phyloP scores from a whole-genome alignment of 2,888 invertebrate species.

The Protodeltote pygarga region DNA sequence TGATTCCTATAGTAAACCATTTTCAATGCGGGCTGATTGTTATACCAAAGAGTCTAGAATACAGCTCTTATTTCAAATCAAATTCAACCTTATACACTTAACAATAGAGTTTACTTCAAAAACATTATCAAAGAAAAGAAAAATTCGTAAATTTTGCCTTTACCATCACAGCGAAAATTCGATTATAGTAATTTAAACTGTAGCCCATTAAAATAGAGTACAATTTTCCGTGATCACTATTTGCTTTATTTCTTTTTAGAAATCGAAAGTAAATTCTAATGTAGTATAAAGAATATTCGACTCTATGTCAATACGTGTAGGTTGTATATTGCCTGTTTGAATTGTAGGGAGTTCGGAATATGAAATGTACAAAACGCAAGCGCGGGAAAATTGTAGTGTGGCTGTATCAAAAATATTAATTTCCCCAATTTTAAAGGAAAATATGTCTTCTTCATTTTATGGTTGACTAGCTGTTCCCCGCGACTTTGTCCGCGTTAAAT shows the following conservation, averaged over 20 bases:
- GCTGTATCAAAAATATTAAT: background rate
- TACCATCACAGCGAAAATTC: slow-evolving; percentile 2
- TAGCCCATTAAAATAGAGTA: rapidly evolving
- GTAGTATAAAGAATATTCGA: background rate
- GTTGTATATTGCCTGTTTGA: slow-evolving; percentile 18
- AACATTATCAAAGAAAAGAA: too few relatives aligned
- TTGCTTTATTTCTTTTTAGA: slow-evolving; percentile 4
- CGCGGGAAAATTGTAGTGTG: slow-evolving; percentile 42
- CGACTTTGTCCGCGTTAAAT: background rate
- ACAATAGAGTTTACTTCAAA: rapidly evolving
- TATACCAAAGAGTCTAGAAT: background rate
- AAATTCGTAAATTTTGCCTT: slow-evolving; percentile 17
- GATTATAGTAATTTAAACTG: background rate
- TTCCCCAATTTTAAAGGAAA: background rate
- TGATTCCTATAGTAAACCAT: background rate
- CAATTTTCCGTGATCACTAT: background rate
- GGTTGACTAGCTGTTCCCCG: background rate
- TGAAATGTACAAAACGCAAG: slow-evolving; percentile 48
- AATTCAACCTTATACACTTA: background rate
- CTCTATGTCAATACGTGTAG: background rate
- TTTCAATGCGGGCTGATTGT: background rate
- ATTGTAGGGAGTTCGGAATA: slow-evolving; percentile 48
- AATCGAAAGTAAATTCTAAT: background rate
- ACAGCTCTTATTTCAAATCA: background rate
- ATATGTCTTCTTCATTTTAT: background rate